Base-by-base conservation (phyloP, 2,888 invertebrate genomes). In the Pimpla rufipes region DNA sequence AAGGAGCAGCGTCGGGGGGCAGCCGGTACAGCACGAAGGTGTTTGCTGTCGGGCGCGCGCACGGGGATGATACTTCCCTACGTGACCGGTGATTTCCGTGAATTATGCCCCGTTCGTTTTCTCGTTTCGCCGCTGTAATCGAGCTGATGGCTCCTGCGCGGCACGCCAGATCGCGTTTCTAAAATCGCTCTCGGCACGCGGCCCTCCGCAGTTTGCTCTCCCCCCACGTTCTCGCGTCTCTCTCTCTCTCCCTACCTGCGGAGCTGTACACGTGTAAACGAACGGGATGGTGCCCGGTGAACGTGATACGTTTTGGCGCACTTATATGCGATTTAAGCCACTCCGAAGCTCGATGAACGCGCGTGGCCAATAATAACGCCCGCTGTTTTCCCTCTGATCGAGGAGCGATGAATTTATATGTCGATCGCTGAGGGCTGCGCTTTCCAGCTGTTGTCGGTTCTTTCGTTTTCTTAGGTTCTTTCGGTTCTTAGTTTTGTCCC, bases 61-160 rank as follows among this genome's bases (percentile, higher is more conserved):
- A 40, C 62, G 40, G 68, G 78, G 84, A 85, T 86, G 86, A 85
- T 85, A 64, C 80, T 85, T 81, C 75, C 85, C 85, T 87, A 89
- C 89, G 90, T 89, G 89, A 90, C 88, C 88, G 87, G 88, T 87
- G 88, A 89, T 90, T 89, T 87, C 85, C 86, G 85, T 88, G 89
- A 90, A 89, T 89, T 90, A 90, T 90, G 89, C 88, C 87, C 83
- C 86, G 88, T 88, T 90, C 90, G 88, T 89, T 90, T 89, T 88
- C 89, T 88, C 89, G 87, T 89, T 88, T 88, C 87, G 81, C 82
- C 79, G 80, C 80, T 85, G 87, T 87, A 88, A 88, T 87, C 87
- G 85, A 85, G 86, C 79, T 78, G 85, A 88, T 87, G 81, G 86
- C 86, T 87, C 86, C 87, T 84, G 85, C 80, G 81, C 86, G 87